Evolutionary conservation across 2,113 vertebrate species (phyloP).

Genomic region (Halichoerus grypus): DNA sequence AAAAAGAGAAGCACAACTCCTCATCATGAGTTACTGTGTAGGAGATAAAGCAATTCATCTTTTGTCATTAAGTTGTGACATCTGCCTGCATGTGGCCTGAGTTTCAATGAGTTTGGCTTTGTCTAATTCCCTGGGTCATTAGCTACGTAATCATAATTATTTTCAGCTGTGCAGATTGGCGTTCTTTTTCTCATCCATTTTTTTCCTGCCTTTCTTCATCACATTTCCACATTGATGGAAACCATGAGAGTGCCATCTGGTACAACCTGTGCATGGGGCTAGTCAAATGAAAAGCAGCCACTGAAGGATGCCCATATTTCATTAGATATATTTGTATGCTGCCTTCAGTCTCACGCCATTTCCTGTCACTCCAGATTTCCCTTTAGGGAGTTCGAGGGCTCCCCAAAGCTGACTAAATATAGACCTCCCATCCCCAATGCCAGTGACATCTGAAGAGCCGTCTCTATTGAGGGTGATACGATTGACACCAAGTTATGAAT

Average conservation of each 20-base stretch:
- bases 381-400: background rate
- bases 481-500: conserved; percentile 44
- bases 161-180: conserved; percentile 85
- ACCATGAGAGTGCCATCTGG: conserved; percentile 88
- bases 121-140: conserved; percentile 88
- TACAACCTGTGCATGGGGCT: conserved; percentile 76
- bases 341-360: background rate
- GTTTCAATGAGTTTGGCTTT: conserved; percentile 80
- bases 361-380: conserved; percentile 16
- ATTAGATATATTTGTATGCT: conserved; percentile 78
- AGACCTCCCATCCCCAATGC: background rate
- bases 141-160: conserved; percentile 87
- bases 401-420: background rate
- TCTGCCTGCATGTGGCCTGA: conserved; percentile 73
- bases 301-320: conserved; percentile 76
- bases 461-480: background rate
- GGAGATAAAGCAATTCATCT: conserved; percentile 49
- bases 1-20: background rate
- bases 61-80: conserved; percentile 44
- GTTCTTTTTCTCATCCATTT: conserved; percentile 80
- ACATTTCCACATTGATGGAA: conserved; percentile 78
- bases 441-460: background rate
- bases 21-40: background rate
- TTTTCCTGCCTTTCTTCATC: conserved; percentile 82
- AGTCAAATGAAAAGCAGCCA: conserved; percentile 82